Base-by-base conservation (phyloP, 2,113 vertebrate species). In the Limanda limanda region DNA sequence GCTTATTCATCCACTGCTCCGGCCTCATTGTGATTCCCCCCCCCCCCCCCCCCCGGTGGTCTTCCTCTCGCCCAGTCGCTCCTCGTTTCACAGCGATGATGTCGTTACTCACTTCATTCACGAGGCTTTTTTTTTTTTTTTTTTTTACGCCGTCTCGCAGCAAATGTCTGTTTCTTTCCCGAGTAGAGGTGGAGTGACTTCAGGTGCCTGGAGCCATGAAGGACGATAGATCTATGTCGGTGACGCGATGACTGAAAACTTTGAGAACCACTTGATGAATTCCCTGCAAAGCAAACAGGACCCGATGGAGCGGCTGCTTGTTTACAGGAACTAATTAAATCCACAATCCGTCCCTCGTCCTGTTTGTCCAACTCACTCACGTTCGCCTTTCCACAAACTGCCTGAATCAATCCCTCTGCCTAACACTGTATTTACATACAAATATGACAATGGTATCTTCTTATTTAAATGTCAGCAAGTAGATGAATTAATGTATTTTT, bases 31-130 rank as follows among this genome's bases (percentile, higher is more conserved):
- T 55, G 2, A 76, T 68, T 68, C 73, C 70, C 31, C 56, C 27
- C 68, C 45, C 56, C 27, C 68, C 45, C 2, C 27, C 68, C 45
- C 56, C 27, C 68, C 45, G 2, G 0, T 3, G 3, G 64, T 61
- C 61, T 56, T 79, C 71, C 70, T 76, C 69, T 66, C 3, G 47
- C 67, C 0, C 23, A 2, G 76, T 13, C 59, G 27, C 48, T 69
- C 70, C 58, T 77, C 13, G 9, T 47, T 52, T 68, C 65, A 58
- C 60, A 21, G 71, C 56, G 17, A 25, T 0, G 55, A 23, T 59
- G 65, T 20, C 23, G 4, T 79, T 78, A 64, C 71, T 85, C 82
- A 70, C 55, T 57, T 47, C 75, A 24, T 74, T 81, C 71, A 72
- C 14, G 45, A 64, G 74, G 7, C 3, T 25, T 25, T 25, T 31